These are phyloP conservation scores for Acrobasis suavella DNA, from an alignment of 2,888 invertebrate genomes.

Conservation along the genomic window DNA sequence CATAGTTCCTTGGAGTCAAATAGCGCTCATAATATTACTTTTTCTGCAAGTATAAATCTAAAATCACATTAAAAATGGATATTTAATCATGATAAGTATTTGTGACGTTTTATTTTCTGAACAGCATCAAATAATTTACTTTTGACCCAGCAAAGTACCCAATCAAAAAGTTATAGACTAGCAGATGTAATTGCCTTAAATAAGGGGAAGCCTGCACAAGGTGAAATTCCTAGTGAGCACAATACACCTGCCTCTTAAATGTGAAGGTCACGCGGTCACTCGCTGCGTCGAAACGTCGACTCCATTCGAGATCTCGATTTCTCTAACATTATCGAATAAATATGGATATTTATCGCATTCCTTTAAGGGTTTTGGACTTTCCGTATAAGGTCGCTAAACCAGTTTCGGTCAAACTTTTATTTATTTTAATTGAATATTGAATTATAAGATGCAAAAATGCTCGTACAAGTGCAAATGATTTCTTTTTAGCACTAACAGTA, in stretches of 20 bases:
- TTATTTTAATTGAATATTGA: too few species aligned
- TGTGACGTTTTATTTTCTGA: too few species aligned
- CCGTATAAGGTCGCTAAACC: slow-evolving; percentile 27
- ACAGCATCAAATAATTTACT: too few species aligned
- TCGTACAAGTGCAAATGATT: neutral
- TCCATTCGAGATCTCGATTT: slow-evolving; percentile 58
- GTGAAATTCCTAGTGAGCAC: slow-evolving; percentile 26
- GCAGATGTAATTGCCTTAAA: neutral
- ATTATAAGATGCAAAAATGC: neutral
- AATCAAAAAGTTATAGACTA: neutral
- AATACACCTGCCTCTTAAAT: slow-evolving; percentile 56
- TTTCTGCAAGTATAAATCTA: too few species aligned
- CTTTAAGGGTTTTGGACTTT: slow-evolving; percentile 38
- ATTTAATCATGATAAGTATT: too few species aligned
- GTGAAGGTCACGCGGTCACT: slow-evolving; percentile 69
- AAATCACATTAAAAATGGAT: too few species aligned
- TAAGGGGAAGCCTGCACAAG: slow-evolving; percentile 15
- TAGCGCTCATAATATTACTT: too few species aligned
- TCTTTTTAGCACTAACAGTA: neutral
- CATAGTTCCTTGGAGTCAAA: too few species aligned
- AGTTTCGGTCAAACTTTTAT: slow-evolving; percentile 16
- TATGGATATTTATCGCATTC: slow-evolving; percentile 62
- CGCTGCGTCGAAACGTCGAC: slow-evolving; percentile 39
- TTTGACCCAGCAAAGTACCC: too few species aligned
- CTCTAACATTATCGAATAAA: slow-evolving; percentile 62